Percentiles rank a stretch among this genome's conserved stretches.
Evolutionary conservation across 2,113 vertebrate species (phyloP).

Genomic region (Menidia beryllina): DNA sequence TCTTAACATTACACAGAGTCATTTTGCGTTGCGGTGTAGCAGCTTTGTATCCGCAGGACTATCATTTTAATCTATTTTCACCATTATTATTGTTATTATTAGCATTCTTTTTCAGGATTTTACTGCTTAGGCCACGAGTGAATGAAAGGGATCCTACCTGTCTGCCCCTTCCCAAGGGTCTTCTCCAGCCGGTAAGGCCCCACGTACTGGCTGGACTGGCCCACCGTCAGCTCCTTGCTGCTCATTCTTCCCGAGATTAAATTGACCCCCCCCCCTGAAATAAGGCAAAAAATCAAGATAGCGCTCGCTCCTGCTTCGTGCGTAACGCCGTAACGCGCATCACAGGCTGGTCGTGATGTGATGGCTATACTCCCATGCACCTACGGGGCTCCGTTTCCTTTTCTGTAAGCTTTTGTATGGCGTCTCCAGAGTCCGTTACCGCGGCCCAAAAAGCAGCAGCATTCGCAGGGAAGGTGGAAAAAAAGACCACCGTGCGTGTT

Average conservation of each 20-base stretch:
- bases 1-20: not conserved
- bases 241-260: slow-evolving; percentile 73
- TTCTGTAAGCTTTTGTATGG: slow-evolving; percentile 19
- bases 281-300: slow-evolving; percentile 63
- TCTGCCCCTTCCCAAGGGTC: slow-evolving; percentile 85
- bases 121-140: not conserved
- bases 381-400: slow-evolving; percentile 40
- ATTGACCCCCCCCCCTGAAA: slow-evolving; percentile 14
- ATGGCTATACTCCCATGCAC: slow-evolving; percentile 77
- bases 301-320: slow-evolving; percentile 65
- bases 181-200: slow-evolving; percentile 86
- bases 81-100: too few species aligned
- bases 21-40: not conserved
- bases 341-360: slow-evolving; percentile 72
- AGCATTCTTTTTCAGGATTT: not conserved
- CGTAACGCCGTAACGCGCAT: slow-evolving; percentile 73
- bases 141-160: slow-evolving; percentile 71
- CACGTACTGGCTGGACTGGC: slow-evolving; percentile 83
- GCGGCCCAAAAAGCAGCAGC: slow-evolving; percentile 38
- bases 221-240: slow-evolving; percentile 81
- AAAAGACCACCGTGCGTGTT: not conserved
- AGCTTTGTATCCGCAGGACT: slow-evolving; percentile 18
- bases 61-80: too few species aligned
- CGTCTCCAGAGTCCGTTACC: slow-evolving; percentile 2
- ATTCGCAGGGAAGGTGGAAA: slow-evolving; percentile 8